These are phyloP conservation scores for Leiothrix lutea DNA, from an alignment of 2,113 vertebrate species.

Conservation along the genomic window DNA sequence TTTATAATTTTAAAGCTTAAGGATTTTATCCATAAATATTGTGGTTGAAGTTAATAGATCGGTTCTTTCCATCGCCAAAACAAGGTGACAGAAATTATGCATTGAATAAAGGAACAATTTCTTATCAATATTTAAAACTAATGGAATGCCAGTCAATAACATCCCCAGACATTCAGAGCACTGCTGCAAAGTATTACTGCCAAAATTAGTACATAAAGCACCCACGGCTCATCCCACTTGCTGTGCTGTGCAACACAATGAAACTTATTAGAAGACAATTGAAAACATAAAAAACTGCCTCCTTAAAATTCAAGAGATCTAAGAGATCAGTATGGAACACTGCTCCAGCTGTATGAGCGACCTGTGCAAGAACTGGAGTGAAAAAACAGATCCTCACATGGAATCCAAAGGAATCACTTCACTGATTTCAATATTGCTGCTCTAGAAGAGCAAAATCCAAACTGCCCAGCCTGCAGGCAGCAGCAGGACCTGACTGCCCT, in stretches of 20 bases:
- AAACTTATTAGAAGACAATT: background rate
- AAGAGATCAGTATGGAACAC: background rate
- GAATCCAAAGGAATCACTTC: background rate
- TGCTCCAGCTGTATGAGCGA: background rate
- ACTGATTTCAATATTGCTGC: background rate
- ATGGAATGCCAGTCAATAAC: constrained; percentile 15
- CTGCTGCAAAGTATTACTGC: background rate
- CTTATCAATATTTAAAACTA: constrained; percentile 57
- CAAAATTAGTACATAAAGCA: constrained; percentile 23
- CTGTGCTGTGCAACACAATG: background rate
- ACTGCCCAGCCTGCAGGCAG: background rate
- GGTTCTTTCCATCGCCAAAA: background rate
- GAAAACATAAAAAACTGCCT: background rate
- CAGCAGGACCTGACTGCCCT: background rate
- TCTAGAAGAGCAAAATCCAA: background rate
- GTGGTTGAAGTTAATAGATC: constrained; percentile 1
- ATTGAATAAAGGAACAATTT: constrained; percentile 6
- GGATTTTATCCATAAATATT: constrained; percentile 46
- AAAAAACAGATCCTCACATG: background rate
- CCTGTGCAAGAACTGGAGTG: background rate
- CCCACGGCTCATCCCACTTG: background rate
- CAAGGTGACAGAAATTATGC: background rate
- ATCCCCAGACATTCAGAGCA: background rate
- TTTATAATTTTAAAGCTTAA: constrained; percentile 58
- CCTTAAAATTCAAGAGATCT: background rate